A percentile compares a stretch with the other conserved stretches of the same genome.
phyloP scores from a whole-genome alignment of 2,113 vertebrate genomes.

The Callithrix jacchus region DNA sequence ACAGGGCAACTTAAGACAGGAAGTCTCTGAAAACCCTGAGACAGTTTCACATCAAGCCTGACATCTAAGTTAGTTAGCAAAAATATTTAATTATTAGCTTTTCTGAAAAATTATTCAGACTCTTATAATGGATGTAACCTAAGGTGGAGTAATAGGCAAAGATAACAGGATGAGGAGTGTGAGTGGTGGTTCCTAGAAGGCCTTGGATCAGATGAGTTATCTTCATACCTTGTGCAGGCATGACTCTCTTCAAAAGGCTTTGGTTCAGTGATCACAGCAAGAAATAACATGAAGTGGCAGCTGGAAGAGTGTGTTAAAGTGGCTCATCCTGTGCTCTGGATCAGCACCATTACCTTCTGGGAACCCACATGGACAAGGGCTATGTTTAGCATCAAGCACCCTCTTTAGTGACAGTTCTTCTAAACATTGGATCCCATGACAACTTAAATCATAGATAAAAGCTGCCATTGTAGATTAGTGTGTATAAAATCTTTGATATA shows the following conservation, averaged over 20 bases:
- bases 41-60: neutral
- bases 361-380: neutral
- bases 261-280: neutral
- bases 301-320: neutral
- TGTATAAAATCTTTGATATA: neutral
- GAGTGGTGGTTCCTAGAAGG: neutral
- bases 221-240: neutral
- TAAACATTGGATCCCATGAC: neutral
- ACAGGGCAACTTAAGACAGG: neutral
- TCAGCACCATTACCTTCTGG: neutral
- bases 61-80: neutral
- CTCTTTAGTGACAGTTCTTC: neutral
- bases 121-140: neutral
- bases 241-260: neutral
- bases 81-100: neutral
- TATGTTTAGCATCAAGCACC: neutral
- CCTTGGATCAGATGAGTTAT: neutral
- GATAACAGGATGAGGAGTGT: neutral
- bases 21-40: neutral
- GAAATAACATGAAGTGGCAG: neutral
- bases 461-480: neutral
- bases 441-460: slow-evolving; percentile 6
- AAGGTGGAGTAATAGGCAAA: neutral
- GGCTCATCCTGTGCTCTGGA: neutral
- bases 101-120: neutral